Evolutionary conservation across 2,113 vertebrate genomes (phyloP), one percentile per base, ranked within the genome.

Genomic region (Callopanchax toddi): DNA sequence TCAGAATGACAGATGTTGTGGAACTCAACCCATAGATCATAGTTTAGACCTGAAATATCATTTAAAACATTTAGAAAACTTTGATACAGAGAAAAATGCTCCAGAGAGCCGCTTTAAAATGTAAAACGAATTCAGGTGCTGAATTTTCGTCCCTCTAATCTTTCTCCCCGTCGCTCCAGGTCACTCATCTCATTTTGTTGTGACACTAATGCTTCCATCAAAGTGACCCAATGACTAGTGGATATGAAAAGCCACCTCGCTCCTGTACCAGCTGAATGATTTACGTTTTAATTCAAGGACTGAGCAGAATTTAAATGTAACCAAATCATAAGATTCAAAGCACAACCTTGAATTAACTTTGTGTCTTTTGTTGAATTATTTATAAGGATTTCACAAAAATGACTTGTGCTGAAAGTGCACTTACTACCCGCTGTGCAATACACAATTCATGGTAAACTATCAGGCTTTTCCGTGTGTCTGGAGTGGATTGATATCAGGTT

Each of bases 251-350:
- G 90, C 85, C 2, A 92, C 91, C 0, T 91, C 91, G 11, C 70
- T 94, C 26, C 91, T 94, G 67, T 94, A 91, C 76, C 89, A 94
- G 57, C 65, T 94, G 50, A 86, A 89, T 62, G 93, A 94, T 18
- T n/a, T 93, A 53, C 86, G 54, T 22, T 1, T 59, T 21, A 15
- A 54, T 50, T 51, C 3, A 3, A 53, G 48, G 0, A 0, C 13
- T 0, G 21, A 63, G 49, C 25, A 53, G 49, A 53, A 44, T 44
- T 52, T 43, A 1, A 34, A 63, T 43, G 23, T 11, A 10, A 52
- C 37, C 39, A 6, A 51, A 52, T 32, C 37, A 52, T 43, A 55
- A 39, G 6, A 55, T 22, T 23, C 36, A 17, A 4, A 32, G 26
- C 37, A 23, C 1, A 9, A 22, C 18, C 18, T 43, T 51, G 0